A percentile compares a stretch with the other conserved stretches of the same genome.
Evolutionary conservation across 1,140 invertebrate genomes (phyloP).

Genomic region (Lucilia sericata): DNA sequence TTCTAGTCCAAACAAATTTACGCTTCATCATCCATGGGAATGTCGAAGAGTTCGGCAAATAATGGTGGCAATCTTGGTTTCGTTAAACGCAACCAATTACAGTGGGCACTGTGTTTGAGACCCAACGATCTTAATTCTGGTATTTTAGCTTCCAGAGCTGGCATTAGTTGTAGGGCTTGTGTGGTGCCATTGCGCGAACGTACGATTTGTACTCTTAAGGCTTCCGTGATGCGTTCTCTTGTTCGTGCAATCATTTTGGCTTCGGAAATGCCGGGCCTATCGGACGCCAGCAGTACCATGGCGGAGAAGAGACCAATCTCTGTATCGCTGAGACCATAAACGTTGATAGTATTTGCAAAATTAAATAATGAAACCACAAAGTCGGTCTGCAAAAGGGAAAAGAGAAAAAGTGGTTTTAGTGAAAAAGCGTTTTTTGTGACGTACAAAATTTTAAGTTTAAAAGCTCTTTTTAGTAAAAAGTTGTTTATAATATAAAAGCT

Average conservation of each 20-base stretch:
- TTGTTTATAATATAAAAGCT: too few species aligned
- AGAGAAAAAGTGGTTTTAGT: background rate
- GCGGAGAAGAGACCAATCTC: slow-evolving; percentile 92
- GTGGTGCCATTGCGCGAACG: slow-evolving; percentile 62
- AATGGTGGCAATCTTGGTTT: slow-evolving; percentile 88
- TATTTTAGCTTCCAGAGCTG: slow-evolving; percentile 79
- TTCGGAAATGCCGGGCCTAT: slow-evolving; percentile 84
- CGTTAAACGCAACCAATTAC: slow-evolving; percentile 88
- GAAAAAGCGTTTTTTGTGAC: too few species aligned
- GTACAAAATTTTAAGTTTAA: too few species aligned
- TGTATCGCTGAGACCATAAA: slow-evolving; percentile 85
- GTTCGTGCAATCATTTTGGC: slow-evolving; percentile 85
- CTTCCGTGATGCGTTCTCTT: slow-evolving; percentile 87
- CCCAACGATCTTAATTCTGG: slow-evolving; percentile 87
- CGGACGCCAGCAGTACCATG: slow-evolving; percentile 85
- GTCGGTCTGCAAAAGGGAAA: slow-evolving; percentile 71
- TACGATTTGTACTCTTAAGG: slow-evolving; percentile 69
- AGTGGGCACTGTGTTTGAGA: slow-evolving; percentile 83
- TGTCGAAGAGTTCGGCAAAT: slow-evolving; percentile 98
- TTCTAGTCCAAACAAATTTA: slow-evolving; percentile 41
- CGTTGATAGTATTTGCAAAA: slow-evolving; percentile 84
- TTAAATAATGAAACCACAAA: slow-evolving; percentile 82
- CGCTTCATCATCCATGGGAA: slow-evolving; percentile 84
- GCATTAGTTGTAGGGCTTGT: slow-evolving; percentile 74
- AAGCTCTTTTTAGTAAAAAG: too few species aligned